phyloP scores from a whole-genome alignment of 1,140 invertebrate species.

The Carposina sasakii region DNA sequence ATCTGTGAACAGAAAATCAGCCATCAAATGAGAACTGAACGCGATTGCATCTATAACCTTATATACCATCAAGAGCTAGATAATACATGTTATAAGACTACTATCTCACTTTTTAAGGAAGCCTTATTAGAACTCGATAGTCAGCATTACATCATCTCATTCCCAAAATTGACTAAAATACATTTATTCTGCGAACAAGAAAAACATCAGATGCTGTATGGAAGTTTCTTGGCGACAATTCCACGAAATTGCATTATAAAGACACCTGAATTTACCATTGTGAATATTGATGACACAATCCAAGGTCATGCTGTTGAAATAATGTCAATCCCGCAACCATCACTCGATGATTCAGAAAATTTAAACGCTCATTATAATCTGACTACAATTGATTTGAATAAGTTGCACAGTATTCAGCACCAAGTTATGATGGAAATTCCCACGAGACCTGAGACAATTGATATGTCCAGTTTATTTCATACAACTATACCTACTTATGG shows the following conservation, averaged over 20 bases:
- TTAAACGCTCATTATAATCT: background rate
- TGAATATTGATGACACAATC: background rate
- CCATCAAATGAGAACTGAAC: background rate
- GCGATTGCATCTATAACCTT: conserved; percentile 1
- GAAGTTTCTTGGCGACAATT: background rate
- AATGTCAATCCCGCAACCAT: background rate
- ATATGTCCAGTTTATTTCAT: background rate
- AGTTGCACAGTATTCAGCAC: background rate
- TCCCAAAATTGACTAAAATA: conserved; percentile 3
- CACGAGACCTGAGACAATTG: background rate
- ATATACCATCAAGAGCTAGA: background rate
- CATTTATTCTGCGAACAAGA: background rate
- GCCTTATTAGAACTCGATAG: background rate
- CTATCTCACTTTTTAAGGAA: background rate
- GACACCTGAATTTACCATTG: conserved; percentile 6
- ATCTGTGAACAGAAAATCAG: conserved; percentile 1
- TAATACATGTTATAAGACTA: background rate
- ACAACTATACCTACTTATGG: background rate
- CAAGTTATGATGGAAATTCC: background rate
- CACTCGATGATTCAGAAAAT: no score
- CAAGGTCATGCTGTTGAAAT: background rate
- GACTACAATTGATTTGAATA: background rate
- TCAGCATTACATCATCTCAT: background rate
- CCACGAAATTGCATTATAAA: conserved; percentile 1
- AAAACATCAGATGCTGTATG: background rate